Conservation (phyloP, 2,113 vertebrate genomes). For the Anhinga rufa region DNA sequence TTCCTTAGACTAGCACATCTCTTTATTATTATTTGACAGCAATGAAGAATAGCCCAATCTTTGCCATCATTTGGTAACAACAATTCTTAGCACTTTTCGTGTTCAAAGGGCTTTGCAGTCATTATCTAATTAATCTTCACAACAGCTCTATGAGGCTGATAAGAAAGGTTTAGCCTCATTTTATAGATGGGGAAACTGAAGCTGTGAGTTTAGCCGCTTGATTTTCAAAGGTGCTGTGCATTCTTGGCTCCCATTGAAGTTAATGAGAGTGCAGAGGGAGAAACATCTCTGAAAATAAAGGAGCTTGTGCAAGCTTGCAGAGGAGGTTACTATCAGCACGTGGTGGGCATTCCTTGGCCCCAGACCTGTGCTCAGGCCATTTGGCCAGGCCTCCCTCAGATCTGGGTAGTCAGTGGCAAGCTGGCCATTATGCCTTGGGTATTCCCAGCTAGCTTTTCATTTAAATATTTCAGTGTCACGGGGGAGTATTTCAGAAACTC, state of each 20-base stretch:
- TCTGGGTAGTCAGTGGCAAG: not conserved
- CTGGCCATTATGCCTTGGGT: not conserved
- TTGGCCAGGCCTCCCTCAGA: not conserved
- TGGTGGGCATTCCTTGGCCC: not conserved
- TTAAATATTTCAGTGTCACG: not conserved
- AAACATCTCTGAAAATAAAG: slow-evolving; percentile 5
- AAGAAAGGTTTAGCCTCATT: slow-evolving; percentile 55
- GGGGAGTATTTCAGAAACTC: not conserved
- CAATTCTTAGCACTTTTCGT: slow-evolving; percentile 53
- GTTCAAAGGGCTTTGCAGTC: slow-evolving; percentile 48
- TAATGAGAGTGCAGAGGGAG: not conserved
- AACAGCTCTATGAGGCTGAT: slow-evolving; percentile 32
- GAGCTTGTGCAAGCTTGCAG: not conserved
- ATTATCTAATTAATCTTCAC: slow-evolving; percentile 69
- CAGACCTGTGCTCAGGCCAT: not conserved
- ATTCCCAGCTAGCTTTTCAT: not conserved
- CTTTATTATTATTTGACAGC: slow-evolving; percentile 63
- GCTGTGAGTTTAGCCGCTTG: slow-evolving; percentile 35
- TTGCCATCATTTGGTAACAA: slow-evolving; percentile 59
- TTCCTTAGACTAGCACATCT: slow-evolving; percentile 53
- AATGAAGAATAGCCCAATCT: slow-evolving; percentile 63
- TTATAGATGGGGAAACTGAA: slow-evolving; percentile 40
- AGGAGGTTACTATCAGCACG: not conserved
- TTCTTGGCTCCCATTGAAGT: slow-evolving; percentile 43
- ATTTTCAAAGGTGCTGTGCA: slow-evolving; percentile 51